Base-by-base conservation (phyloP, 1,140 invertebrate genomes). In the Mercenaria mercenaria region DNA sequence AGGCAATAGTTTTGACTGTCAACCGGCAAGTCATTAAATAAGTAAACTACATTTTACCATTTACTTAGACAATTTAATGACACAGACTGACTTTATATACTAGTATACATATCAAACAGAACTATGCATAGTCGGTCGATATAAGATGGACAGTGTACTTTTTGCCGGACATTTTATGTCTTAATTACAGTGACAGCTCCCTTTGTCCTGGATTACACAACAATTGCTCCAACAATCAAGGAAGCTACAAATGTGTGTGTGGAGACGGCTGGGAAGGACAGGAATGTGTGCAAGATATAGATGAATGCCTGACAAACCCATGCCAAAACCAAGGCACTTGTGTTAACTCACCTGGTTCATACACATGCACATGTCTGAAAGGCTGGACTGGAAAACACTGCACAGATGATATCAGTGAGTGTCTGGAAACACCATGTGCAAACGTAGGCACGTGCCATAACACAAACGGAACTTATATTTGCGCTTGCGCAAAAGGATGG, bases 351-450 rank as follows among this genome's bases (percentile, higher is more conserved):
- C 26, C 26, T 15, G 89, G 89, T 26, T 82, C 76, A n/a, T 90
- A 86, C 50, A 32, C 34, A 11, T 90, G 90, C 52, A 52, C 32
- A 4, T 91, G 91, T 61, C 34, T n/a, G 26, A 10, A 47, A n/a
- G 80, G 88, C 8, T 91, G 88, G 84, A 85, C 8, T 2, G 91
- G 91, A 76, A 61, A 59, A 26, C 32, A 81, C 37, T 90, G 89
- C 72, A 47, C n/a, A 29, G 43, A 67, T 23, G 89, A 81, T 82
- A 23, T 43, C 11, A 59, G 67, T 47, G 80, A 67, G 26, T 83
- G 80, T 37, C 18, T 37, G 32, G 0, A 29, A 20, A n/a, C 56
- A 13, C 26, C 29, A 13, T 81, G 79, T 47, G 43, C 29, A 15
- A 81, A 81, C n/a, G 52, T 23, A 37, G 79, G 79, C 0, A 81